Base-by-base conservation (phyloP, 2,797 vertebrate species). In the Tamandua tetradactyla region DNA sequence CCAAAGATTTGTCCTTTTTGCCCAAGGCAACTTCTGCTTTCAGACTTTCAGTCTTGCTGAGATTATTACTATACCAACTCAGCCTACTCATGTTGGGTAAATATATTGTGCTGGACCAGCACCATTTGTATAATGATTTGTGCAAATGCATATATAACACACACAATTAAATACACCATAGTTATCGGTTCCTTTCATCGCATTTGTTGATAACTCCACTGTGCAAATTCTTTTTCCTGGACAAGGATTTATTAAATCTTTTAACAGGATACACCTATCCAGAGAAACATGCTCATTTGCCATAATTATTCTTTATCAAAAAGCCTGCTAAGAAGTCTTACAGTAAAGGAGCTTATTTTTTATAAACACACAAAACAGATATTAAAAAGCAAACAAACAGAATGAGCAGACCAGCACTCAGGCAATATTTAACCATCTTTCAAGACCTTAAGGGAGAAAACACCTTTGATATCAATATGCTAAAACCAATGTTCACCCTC, bases 401-500 rank as follows among this genome's bases (percentile, higher is more conserved):
- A 94, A 87, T 37, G 89, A 80, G 85, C 47, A 95, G 32, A 55
- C 5, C 47, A 49, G 71, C 32, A 94, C 92, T 89, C 79, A 72
- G 72, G 52, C 20, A 94, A 49, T 13, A 94, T 96, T 90, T 42
- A 95, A 35, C 27, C 17, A 52, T 27, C 25, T 89, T 95, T 97
- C 91, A 95, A 95, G 96, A 57, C 32, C 25, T 76, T 83, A 82
- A 69, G 69, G 84, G 90, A 90, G 11, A 61, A 96, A 97, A 93
- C 40, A 66, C 64, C 27, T 91, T 96, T 97, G 96, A 89, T 96
- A 96, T 88, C 92, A 91, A 93, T 97, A 96, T 4, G 1, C 72
- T 68, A 13, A 89, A 94, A 71, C 96, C 95, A 98, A 91, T 93
- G 89, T 95, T 94, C 94, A 95, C 97, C 91, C 79, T 75, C 87